These are phyloP conservation scores for Colinus virginianus DNA, from an alignment of 2,113 vertebrate species.

Conservation along the genomic window DNA sequence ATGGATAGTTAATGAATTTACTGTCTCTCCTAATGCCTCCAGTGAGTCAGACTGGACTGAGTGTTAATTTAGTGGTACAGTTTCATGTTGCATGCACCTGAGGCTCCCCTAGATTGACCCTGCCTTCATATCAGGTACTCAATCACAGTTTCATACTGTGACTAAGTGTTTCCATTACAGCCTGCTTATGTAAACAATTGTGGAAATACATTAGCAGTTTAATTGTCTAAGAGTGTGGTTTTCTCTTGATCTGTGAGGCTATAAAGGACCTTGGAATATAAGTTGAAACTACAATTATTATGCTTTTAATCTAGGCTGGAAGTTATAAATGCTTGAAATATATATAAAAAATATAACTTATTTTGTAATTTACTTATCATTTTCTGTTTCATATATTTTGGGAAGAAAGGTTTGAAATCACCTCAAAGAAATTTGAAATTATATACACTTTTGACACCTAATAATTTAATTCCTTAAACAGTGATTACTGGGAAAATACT, in stretches of 20 bases:
- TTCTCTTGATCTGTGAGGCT: neutral
- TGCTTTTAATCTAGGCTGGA: neutral
- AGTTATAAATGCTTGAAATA: neutral
- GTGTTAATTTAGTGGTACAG: no score
- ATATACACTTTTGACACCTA: accelerated
- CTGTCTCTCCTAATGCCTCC: no score
- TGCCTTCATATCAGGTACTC: no score
- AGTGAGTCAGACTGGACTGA: no score
- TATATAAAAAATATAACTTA: accelerated
- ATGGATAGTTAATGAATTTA: no score
- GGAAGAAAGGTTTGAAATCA: neutral
- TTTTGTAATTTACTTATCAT: neutral
- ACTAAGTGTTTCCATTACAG: no score
- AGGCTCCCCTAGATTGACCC: no score
- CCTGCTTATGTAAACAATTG: accelerated
- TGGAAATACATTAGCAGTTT: neutral
- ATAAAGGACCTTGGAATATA: neutral
- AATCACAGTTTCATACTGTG: no score
- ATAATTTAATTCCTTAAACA: neutral
- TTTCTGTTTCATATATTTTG: neutral
- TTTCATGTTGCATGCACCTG: no score
- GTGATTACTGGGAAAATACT: neutral
- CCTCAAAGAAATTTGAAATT: neutral
- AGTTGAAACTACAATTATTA: neutral
- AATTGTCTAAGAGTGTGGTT: neutral